phyloP scores from a whole-genome alignment of 2,797 vertebrate genomes.

The Coregonus sp. region DNA sequence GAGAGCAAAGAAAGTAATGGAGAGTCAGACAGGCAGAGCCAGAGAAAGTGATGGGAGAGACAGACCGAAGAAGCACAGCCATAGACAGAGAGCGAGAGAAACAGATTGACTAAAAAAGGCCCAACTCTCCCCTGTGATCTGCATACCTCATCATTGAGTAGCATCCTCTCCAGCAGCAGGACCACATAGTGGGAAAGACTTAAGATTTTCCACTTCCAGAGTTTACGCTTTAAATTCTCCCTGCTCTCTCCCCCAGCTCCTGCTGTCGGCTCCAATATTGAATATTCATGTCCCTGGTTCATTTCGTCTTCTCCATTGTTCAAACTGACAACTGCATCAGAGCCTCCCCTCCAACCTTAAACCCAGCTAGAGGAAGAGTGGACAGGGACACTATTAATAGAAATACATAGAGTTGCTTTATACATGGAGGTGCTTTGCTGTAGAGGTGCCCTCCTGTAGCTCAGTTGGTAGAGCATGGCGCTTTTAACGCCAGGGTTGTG shows the following conservation, averaged over 20 bases:
- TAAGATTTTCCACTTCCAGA: constrained; percentile 23
- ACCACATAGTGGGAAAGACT: not conserved
- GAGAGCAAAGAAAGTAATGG: not conserved
- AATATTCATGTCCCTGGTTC: constrained; percentile 19
- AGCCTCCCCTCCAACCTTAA: not conserved
- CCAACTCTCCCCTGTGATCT: constrained; percentile 23
- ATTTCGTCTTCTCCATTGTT: constrained; percentile 12
- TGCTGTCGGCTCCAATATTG: constrained; percentile 19
- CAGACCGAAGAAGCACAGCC: too few relatives aligned
- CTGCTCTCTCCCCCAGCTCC: constrained; percentile 19
- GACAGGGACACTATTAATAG: not conserved
- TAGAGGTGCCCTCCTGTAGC: too few relatives aligned
- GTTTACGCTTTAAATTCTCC: constrained; percentile 26
- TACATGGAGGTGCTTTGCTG: too few relatives aligned
- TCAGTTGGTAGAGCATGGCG: too few relatives aligned
- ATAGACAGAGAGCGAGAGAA: not conserved
- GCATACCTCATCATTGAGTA: not conserved
- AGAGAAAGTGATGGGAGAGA: too few relatives aligned
- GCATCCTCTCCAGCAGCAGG: not conserved
- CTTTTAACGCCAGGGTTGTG: too few relatives aligned
- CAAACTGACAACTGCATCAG: not conserved
- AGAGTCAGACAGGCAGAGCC: too few relatives aligned
- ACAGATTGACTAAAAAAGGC: not conserved
- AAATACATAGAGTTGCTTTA: not conserved
- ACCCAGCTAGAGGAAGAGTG: not conserved